Evolutionary conservation across 2,888 invertebrate species (phyloP).

Genomic region (Watsonalla binaria): DNA sequence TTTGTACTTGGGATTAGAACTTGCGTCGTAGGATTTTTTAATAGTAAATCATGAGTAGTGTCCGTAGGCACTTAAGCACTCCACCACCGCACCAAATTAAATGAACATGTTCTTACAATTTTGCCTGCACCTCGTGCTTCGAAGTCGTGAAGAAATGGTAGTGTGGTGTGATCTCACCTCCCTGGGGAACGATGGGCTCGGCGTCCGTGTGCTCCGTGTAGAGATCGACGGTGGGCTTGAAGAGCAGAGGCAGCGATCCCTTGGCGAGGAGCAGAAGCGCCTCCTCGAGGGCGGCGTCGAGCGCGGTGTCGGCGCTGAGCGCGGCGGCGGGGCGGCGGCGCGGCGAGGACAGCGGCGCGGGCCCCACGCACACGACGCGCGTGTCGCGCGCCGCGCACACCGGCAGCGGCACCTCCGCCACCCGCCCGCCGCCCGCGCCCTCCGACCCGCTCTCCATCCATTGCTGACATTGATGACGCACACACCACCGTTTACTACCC

Average conservation of each 20-base stretch:
- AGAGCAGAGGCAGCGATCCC: constrained; percentile 84
- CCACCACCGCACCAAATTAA: too few relatives aligned
- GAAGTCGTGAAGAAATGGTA: too few relatives aligned
- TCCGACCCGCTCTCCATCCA: constrained; percentile 65
- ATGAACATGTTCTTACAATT: background rate
- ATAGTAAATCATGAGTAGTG: too few relatives aligned
- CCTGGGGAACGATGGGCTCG: constrained; percentile 85
- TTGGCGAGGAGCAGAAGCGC: constrained; percentile 84
- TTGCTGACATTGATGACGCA: constrained; percentile 60
- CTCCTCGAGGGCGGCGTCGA: constrained; percentile 81
- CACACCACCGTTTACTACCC: background rate
- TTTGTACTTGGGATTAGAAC: too few relatives aligned
- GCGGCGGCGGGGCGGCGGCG: constrained; percentile 77
- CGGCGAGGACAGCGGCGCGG: constrained; percentile 75
- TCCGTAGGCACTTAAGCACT: too few relatives aligned
- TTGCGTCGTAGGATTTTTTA: too few relatives aligned
- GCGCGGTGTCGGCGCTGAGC: constrained; percentile 51
- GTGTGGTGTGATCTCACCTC: constrained; percentile 62
- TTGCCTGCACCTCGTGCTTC: too few relatives aligned
- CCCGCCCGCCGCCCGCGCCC: constrained; percentile 30
- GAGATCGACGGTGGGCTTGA: constrained; percentile 87
- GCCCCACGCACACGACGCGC: constrained; percentile 83
- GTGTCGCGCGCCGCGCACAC: constrained; percentile 83
- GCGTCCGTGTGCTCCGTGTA: constrained; percentile 83
- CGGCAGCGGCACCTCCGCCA: constrained; percentile 87